Conservation (phyloP, 2,888 invertebrate species). For the Cylloceria caligata region DNA sequence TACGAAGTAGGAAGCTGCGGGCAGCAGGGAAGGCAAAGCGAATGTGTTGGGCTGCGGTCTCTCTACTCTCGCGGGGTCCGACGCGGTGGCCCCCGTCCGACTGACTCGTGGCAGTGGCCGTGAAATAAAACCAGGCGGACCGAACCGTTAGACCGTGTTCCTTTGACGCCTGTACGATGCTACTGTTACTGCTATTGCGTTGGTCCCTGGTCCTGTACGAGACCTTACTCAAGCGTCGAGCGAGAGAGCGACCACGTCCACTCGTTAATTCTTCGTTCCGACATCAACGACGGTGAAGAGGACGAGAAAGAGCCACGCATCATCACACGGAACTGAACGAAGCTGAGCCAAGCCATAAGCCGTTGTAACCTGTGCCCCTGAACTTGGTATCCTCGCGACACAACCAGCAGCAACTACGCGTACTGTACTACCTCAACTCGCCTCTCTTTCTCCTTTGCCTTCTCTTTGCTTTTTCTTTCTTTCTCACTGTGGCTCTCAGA, state of each 20-base stretch:
- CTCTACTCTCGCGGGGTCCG: constrained; percentile 24
- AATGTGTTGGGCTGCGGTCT: constrained; percentile 47
- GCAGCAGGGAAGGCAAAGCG: constrained; percentile 31
- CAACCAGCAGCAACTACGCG: constrained; percentile 31
- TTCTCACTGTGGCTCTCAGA: constrained; percentile 53
- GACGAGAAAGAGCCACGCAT: constrained; percentile 14
- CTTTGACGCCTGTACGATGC: constrained; percentile 63
- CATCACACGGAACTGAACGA: constrained; percentile 24
- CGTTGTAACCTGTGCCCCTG: constrained; percentile 81
- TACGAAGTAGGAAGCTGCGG: constrained; percentile 13
- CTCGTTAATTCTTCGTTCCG: constrained; percentile 14
- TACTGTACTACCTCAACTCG: constrained; percentile 63
- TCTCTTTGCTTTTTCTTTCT: constrained; percentile 58
- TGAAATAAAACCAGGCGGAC: constrained; percentile 77
- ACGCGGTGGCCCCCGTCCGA: constrained; percentile 3
- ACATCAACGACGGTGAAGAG: constrained; percentile 3
- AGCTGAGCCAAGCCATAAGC: constrained; percentile 49
- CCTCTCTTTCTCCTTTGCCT: constrained; percentile 59
- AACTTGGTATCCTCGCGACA: constrained; percentile 81
- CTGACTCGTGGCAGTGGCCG: constrained; percentile 68
- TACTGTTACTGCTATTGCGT: constrained; percentile 31
- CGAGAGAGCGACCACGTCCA: constrained; percentile 19
- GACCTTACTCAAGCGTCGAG: constrained; percentile 75
- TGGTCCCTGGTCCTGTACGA: constrained; percentile 37
- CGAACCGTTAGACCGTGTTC: constrained; percentile 76